Conservation (phyloP, 2,113 vertebrate genomes). For the Chaetops frenatus region DNA sequence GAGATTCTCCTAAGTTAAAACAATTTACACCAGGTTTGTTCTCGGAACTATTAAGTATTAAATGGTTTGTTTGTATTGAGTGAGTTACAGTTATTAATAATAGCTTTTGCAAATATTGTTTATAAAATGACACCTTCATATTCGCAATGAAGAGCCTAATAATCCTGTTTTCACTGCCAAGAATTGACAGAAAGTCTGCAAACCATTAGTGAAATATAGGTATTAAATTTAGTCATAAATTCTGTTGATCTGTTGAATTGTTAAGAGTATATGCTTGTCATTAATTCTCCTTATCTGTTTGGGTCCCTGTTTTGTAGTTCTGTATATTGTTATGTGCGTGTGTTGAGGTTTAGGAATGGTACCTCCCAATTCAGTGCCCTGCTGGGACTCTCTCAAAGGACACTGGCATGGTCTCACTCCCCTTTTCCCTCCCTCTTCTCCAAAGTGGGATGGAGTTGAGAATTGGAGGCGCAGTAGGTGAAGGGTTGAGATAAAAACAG, state of each 20-base stretch:
- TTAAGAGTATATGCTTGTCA: background rate
- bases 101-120: background rate
- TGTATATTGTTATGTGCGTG: fast-evolving
- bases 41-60: background rate
- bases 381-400: background rate
- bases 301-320: background rate
- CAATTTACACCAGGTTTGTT: conserved; percentile 87
- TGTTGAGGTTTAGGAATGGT: background rate
- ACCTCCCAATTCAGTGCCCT: background rate
- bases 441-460: background rate
- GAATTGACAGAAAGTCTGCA: background rate
- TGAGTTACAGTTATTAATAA: background rate
- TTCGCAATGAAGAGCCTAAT: background rate
- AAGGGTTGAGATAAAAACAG: background rate
- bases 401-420: background rate
- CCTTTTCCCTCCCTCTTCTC: background rate
- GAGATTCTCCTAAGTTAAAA: conserved; percentile 75
- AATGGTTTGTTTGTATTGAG: background rate
- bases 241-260: background rate
- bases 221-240: background rate
- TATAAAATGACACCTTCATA: background rate
- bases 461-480: background rate
- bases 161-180: background rate
- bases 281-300: background rate
- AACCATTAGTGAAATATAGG: background rate